Base-by-base conservation (phyloP, 2,888 invertebrate genomes). In the Orthosia incerta region DNA sequence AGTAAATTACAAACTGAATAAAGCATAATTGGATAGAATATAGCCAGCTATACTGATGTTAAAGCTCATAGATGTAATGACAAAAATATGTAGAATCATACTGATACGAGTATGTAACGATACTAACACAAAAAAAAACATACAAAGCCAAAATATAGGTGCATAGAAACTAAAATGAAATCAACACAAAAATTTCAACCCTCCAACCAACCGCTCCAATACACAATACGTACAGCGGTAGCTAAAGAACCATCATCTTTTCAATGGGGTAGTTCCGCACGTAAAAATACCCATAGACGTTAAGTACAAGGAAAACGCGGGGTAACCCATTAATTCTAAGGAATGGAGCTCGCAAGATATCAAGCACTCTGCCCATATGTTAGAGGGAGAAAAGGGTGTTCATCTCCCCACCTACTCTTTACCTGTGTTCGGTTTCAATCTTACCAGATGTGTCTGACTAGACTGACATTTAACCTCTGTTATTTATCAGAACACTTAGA, bases 231-330 rank as follows among this genome's bases (percentile, higher is more conserved):
- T 59, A 59, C 59, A 13, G 48, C 62, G 55, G 48, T 63, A 63
- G 12, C 68, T 55, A 67, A 61, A 69, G 56, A 39, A 55, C 67
- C 77, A 71, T 71, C 73, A 80, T 82, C 73, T 62, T 80, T 82
- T 77, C 63, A 77, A 80, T 74, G 69, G 69, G 66, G 71, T 61
- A 74, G 77, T 80, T 77, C 62, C 71, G 65, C 62, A 62, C 70
- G 53, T 80, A 77, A 80, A 74, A 77, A 77, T 70, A 55, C 67
- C 67, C 67, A 77, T 77, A 77, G 18, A 76, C 59, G 74, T 67
- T 77, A 78, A 83, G 77, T 83, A 68, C 57, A 65, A 78, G 80
- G 84, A 83, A 83, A 83, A 78, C 20, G 69, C 31, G 53, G 59
- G 67, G 55, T 59, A 63, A 26, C 20, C 70, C 72, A 83, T 83